Percentiles rank a stretch among this genome's conserved stretches.
Conservation (phyloP, 1,140 invertebrate species). For the Ostrea edulis region DNA sequence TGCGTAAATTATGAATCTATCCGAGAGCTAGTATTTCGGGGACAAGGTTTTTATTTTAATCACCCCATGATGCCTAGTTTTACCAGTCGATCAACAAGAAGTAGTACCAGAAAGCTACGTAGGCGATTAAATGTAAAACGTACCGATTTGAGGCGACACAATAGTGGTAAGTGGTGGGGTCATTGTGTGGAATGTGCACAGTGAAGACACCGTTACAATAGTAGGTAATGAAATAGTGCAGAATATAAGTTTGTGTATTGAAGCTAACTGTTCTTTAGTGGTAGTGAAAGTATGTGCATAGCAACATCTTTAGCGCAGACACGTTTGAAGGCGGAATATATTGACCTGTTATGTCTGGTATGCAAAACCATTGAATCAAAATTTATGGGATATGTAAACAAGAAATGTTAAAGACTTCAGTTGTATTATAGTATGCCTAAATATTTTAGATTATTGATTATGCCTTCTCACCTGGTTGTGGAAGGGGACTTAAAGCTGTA, state of each 20-base stretch:
- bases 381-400: too few relatives aligned
- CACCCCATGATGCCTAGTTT: slow-evolving; percentile 70
- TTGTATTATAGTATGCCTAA: too few relatives aligned
- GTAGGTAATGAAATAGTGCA: not conserved
- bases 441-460: too few relatives aligned
- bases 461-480: too few relatives aligned
- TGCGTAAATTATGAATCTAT: slow-evolving; percentile 57
- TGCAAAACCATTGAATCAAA: not conserved
- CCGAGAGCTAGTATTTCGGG: slow-evolving; percentile 48
- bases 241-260: not conserved
- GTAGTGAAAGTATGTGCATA: not conserved
- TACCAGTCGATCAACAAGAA: slow-evolving; percentile 70
- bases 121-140: slow-evolving; percentile 60
- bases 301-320: not conserved
- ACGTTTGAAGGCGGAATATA: not conserved
- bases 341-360: not conserved
- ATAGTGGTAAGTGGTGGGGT: slow-evolving; percentile 62
- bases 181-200: slow-evolving; percentile 49
- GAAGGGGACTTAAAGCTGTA: too few relatives aligned
- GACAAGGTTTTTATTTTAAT: slow-evolving; percentile 19
- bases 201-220: not conserved
- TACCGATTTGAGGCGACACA: slow-evolving; percentile 55
- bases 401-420: too few relatives aligned
- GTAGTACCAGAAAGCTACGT: slow-evolving; percentile 70
- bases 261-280: not conserved